Conservation (phyloP, 2,888 invertebrate species). For the Rotaria magnacalcarata region DNA sequence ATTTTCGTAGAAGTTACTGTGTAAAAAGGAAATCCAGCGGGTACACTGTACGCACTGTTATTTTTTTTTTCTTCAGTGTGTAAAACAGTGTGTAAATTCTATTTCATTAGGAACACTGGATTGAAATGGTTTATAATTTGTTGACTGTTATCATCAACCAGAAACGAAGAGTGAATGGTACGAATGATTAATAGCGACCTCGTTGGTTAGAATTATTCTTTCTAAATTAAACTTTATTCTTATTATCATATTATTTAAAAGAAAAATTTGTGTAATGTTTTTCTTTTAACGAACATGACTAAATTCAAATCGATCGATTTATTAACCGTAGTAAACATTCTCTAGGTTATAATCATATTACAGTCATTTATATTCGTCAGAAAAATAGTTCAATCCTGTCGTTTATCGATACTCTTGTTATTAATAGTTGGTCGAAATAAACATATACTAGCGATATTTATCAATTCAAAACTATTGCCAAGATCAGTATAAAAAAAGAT, state of each 20-base stretch:
- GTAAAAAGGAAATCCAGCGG: no score
- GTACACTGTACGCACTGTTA: no score
- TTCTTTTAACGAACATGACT: not conserved
- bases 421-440: no score
- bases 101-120: no score
- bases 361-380: not conserved
- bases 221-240: not conserved
- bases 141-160: not conserved
- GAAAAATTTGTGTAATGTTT: not conserved
- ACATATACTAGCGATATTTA: no score
- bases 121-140: not conserved
- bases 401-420: not conserved
- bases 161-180: not conserved
- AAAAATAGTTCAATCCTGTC: not conserved
- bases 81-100: no score
- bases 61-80: no score
- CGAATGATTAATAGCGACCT: not conserved
- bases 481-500: no score
- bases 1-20: no score
- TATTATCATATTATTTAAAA: not conserved
- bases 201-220: not conserved
- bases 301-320: not conserved
- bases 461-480: no score
- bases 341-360: not conserved
- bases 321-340: not conserved